Percentiles rank a stretch among this genome's conserved stretches.
These are phyloP conservation scores for Tenthredo notha DNA, from an alignment of 2,888 invertebrate species.

Conservation along the genomic window DNA sequence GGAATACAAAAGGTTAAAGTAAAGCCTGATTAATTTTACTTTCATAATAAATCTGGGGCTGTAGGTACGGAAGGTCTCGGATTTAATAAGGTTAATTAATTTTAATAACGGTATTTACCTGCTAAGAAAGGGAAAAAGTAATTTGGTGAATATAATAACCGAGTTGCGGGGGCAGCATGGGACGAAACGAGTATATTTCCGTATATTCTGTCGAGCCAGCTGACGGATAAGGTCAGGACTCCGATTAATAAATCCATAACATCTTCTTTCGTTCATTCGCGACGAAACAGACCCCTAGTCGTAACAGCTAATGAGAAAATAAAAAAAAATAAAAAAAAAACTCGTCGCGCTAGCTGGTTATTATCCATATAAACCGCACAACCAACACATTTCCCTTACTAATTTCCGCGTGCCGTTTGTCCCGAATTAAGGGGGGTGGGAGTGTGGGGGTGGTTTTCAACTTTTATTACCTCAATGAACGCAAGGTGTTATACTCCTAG, in stretches of 20 bases:
- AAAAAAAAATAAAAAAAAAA: no score
- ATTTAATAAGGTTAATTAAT: constrained; percentile 19
- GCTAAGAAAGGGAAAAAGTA: constrained; percentile 21
- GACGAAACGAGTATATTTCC: background rate
- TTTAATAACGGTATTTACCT: constrained; percentile 24
- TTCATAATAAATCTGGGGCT: background rate
- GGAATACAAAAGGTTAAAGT: background rate
- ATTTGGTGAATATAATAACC: constrained; percentile 24
- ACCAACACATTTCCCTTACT: constrained; percentile 43
- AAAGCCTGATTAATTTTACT: constrained; percentile 17
- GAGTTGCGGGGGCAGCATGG: background rate
- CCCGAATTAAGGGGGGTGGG: constrained; percentile 49
- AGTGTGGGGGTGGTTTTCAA: constrained; percentile 57
- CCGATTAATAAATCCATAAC: constrained; percentile 45
- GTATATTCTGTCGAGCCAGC: constrained; percentile 26
- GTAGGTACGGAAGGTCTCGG: background rate
- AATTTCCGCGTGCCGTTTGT: constrained; percentile 42
- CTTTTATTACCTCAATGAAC: constrained; percentile 62
- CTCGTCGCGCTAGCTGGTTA: constrained; percentile 20
- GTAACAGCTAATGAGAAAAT: constrained; percentile 39
- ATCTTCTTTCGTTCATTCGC: background rate
- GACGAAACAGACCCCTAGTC: background rate
- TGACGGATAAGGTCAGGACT: constrained; percentile 14
- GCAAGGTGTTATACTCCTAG: constrained; percentile 57
- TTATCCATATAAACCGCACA: constrained; percentile 25